Percentiles rank a stretch among this genome's conserved stretches.
phyloP scores from a whole-genome alignment of 2,113 vertebrate species.

The Macquaria ambigua region DNA sequence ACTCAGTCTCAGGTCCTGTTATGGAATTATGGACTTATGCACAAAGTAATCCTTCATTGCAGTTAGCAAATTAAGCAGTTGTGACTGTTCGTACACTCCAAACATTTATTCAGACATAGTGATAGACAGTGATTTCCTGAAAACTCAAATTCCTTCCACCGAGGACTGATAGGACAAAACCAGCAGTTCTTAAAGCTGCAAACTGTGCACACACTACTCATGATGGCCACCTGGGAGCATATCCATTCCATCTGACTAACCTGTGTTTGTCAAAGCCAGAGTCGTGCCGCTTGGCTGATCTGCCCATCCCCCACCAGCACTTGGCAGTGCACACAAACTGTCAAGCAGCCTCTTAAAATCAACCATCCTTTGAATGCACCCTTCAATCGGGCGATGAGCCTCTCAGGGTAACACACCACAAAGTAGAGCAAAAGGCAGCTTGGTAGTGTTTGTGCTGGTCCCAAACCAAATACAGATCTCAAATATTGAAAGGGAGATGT shows the following conservation, averaged over 20 bases:
- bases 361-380: constrained; percentile 43
- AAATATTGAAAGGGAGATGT: constrained; percentile 43
- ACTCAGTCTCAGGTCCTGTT: constrained; percentile 1
- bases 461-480: constrained; percentile 54
- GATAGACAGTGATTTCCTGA: constrained; percentile 8
- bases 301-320: constrained; percentile 17
- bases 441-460: constrained; percentile 33
- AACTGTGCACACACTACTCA: constrained; percentile 28
- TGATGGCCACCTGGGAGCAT: constrained; percentile 51
- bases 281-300: constrained; percentile 39
- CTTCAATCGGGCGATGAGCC: constrained; percentile 37
- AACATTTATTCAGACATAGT: neutral
- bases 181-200: constrained; percentile 5
- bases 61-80: neutral
- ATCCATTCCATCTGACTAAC: constrained; percentile 62
- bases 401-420: constrained; percentile 51
- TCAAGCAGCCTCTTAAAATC: constrained; percentile 22
- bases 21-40: neutral
- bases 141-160: constrained; percentile 1
- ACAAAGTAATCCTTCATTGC: neutral
- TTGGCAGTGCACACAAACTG: constrained; percentile 39
- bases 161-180: constrained; percentile 14
- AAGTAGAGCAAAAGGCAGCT: constrained; percentile 66
- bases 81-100: neutral
- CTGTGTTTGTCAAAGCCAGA: constrained; percentile 59